Evolutionary conservation across 1,140 invertebrate species (phyloP).

Genomic region (Heterodera carotae): DNA sequence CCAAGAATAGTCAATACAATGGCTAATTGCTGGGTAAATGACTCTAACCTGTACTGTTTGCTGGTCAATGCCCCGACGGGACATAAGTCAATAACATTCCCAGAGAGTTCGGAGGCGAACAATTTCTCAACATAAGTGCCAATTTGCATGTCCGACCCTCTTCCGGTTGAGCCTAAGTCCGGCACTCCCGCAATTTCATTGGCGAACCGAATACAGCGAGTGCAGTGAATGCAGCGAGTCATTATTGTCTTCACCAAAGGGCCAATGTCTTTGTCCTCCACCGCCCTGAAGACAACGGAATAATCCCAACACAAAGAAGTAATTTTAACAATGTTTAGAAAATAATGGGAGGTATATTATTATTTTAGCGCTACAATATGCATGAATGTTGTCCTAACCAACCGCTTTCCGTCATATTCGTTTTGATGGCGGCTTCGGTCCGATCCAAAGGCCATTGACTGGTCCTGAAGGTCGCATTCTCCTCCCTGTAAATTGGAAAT

Average conservation of each 20-base stretch:
- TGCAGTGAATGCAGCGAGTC: slow-evolving; percentile 99
- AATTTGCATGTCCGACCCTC: slow-evolving; percentile 72
- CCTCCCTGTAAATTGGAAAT: slow-evolving; percentile 74
- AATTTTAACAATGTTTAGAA: no score
- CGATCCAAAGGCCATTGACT: slow-evolving; percentile 90
- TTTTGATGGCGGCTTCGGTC: slow-evolving; percentile 91
- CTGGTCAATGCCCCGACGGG: slow-evolving; percentile 96
- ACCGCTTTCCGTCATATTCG: slow-evolving; percentile 82
- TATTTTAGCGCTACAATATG: no score
- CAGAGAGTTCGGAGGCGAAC: slow-evolving; percentile 93
- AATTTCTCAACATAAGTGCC: slow-evolving; percentile 98
- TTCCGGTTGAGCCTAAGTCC: slow-evolving; percentile 77
- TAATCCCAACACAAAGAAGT: slow-evolving; percentile 16
- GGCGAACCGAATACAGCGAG: slow-evolving; percentile 83
- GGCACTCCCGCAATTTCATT: slow-evolving; percentile 84
- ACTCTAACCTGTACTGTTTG: slow-evolving; percentile 87
- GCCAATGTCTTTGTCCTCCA: slow-evolving; percentile 98
- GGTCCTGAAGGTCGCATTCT: slow-evolving; percentile 86
- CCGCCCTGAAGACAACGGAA: slow-evolving; percentile 74
- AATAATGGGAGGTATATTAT: no score
- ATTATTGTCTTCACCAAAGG: slow-evolving; percentile 98
- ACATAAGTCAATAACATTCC: slow-evolving; percentile 97
- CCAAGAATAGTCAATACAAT: slow-evolving; percentile 68
- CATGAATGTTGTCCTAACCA: neutral
- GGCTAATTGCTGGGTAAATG: no score